Evolutionary conservation across 53 echinoderm and acorn worm genomes (phyloP).

Genomic region (Astropecten irregularis): DNA sequence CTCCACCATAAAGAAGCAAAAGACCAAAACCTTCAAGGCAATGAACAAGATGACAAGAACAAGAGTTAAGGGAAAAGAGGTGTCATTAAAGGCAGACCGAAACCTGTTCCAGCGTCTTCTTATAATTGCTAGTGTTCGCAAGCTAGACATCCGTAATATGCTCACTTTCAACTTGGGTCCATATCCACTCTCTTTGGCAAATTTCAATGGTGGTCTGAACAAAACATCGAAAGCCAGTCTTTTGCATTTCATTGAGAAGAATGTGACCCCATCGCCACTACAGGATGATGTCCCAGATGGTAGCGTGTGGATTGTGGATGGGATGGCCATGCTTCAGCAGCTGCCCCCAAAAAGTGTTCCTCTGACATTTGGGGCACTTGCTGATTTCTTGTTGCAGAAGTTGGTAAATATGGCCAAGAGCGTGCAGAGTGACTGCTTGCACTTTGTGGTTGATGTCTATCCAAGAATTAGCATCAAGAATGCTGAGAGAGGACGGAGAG

Average conservation of each 20-base stretch:
- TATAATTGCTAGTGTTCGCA: not conserved
- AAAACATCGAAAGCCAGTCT: slow-evolving; percentile 10
- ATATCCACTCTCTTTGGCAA: slow-evolving; percentile 9
- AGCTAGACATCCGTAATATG: slow-evolving; percentile 2
- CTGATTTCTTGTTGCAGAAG: not conserved
- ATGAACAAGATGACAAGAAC: slow-evolving; percentile 7
- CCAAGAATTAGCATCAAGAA: slow-evolving; percentile 53
- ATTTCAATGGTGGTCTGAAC: not conserved
- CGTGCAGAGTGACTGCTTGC: not conserved
- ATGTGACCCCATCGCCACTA: not conserved
- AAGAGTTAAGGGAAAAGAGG: slow-evolving; percentile 25
- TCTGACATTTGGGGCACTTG: slow-evolving; percentile 30
- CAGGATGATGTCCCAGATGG: slow-evolving; percentile 12
- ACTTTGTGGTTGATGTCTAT: slow-evolving; percentile 68
- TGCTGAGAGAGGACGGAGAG: slow-evolving; percentile 55
- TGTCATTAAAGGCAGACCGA: slow-evolving; percentile 30
- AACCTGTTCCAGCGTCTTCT: not conserved
- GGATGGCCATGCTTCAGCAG: slow-evolving; percentile 34
- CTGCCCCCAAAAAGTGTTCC: not conserved
- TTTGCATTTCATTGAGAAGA: slow-evolving; percentile 10
- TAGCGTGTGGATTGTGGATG: slow-evolving; percentile 41
- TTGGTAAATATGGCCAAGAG: slow-evolving; percentile 12
- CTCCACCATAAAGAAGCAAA: slow-evolving; percentile 1
- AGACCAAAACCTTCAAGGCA: not conserved
- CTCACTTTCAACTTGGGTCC: not conserved